Percentiles rank a stretch among this genome's conserved stretches.
phyloP scores from a whole-genome alignment of 92 coral and sea anemone genomes.

The Porites divaricata region DNA sequence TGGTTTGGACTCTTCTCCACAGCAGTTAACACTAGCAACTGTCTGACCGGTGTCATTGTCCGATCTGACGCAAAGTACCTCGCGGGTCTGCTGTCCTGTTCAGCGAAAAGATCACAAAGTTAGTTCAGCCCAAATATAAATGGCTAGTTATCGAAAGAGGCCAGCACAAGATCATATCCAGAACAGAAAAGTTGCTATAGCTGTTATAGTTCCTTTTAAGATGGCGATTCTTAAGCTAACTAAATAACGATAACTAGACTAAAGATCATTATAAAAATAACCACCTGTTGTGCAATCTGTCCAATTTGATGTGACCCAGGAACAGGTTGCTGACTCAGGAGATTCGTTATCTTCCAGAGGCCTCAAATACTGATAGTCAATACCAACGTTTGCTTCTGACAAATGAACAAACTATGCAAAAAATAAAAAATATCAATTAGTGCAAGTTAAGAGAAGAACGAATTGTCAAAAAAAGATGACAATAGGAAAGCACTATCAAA shows the following conservation, averaged over 20 bases:
- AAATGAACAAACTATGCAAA: slow-evolving; percentile 52
- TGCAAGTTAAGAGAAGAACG: no score
- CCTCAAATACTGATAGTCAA: slow-evolving; percentile 58
- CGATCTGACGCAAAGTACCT: slow-evolving; percentile 52
- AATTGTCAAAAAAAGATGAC: no score
- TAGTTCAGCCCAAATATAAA: no score
- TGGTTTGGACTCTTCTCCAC: slow-evolving; percentile 55
- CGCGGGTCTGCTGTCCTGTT: slow-evolving; percentile 64
- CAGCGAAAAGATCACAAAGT: not conserved
- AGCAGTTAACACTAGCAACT: slow-evolving; percentile 43
- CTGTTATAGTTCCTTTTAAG: no score
- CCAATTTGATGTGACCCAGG: slow-evolving; percentile 62
- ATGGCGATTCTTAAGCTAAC: no score
- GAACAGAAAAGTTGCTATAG: no score
- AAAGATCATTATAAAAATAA: no score
- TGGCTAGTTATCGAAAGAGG: no score
- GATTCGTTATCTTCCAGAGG: slow-evolving; percentile 30
- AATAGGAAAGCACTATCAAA: no score
- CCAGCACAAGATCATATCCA: no score
- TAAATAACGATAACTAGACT: no score
- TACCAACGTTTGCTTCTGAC: slow-evolving; percentile 50
- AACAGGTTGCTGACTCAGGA: slow-evolving; percentile 29
- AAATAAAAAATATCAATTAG: not conserved
- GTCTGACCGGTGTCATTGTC: slow-evolving; percentile 53
- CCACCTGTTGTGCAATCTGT: slow-evolving; percentile 57